Base-by-base conservation (phyloP, 2,888 invertebrate species). In the Calameuta filiformis region DNA sequence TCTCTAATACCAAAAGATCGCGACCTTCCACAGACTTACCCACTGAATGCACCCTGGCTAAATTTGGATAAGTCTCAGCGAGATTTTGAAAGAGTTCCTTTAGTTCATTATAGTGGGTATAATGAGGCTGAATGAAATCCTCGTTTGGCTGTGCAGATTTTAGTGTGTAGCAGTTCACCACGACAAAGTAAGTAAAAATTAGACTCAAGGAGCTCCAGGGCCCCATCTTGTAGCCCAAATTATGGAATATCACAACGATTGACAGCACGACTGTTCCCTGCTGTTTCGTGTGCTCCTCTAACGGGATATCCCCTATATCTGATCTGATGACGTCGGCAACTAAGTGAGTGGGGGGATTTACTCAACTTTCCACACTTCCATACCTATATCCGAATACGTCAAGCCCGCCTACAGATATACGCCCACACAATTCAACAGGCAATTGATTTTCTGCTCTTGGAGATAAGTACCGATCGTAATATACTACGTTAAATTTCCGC, bases 21-120 rank as follows among this genome's bases (percentile, higher is more conserved):
- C 97, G 93, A 56, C 95, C 95, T 91, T 96, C 94, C 0, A 96
- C 95, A 0, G 98, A 97, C 88, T 96, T 95, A 0, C 99, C 99
- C 75, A 98, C 95, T 11, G 94, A 94, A 86, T 95, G 94, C 2
- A 96, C 92, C 84, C 94, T 95, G 0, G 95, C 95, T 76, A 96
- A 91, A 80, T 94, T 92, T 68, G 97, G 96, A 91, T 95, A 96
- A 0, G 93, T 92, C 69, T 92, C 89, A 83, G 94, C 94, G 40
- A 97, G 92, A 69, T 94, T 92, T 69, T 93, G 92, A 75, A 96
- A 94, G 76, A 96, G 90, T 81, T 93, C 93, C 69, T 94, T 94
- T 73, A 97, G 92, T 81, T 96, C 95, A 40, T 95, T 94, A 88
- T 97, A 96, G 84, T 94, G 94, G 23, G 94, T 94, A 89, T 97